A percentile compares a stretch with the other conserved stretches of the same genome.
phyloP scores from a whole-genome alignment of 2,888 invertebrate genomes.

The Hedychridium roseum region DNA sequence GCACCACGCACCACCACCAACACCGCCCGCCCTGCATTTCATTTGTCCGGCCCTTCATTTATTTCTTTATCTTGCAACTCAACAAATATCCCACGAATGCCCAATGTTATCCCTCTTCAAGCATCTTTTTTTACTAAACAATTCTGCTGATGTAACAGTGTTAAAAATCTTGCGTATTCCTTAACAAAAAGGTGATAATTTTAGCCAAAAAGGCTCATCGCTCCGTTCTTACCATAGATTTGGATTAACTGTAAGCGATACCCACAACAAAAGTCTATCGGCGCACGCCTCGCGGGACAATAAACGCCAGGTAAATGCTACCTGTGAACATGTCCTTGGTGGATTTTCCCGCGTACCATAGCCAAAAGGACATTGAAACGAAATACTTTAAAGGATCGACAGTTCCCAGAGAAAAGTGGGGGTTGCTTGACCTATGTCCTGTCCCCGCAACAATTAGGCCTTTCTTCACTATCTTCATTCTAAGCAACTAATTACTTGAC shows the following conservation, averaged over 20 bases:
- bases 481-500: conserved; percentile 26
- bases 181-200: not conserved
- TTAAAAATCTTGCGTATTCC: not conserved
- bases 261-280: conserved; percentile 45
- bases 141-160: no score
- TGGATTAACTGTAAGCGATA: conserved; percentile 54
- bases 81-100: no score
- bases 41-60: no score
- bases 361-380: not conserved
- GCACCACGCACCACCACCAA: no score
- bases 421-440: conserved; percentile 9
- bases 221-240: conserved; percentile 31
- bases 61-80: no score
- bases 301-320: not conserved
- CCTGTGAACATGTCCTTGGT: not conserved
- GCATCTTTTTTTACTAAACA: no score
- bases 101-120: no score
- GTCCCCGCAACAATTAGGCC: conserved; percentile 15
- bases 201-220: not conserved
- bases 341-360: not conserved
- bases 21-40: no score
- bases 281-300: conserved; percentile 27
- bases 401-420: conserved; percentile 10
- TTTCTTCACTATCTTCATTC: conserved; percentile 14
- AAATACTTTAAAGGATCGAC: not conserved